Conservation (phyloP, 2,888 invertebrate species). For the Calliscelio sp. region DNA sequence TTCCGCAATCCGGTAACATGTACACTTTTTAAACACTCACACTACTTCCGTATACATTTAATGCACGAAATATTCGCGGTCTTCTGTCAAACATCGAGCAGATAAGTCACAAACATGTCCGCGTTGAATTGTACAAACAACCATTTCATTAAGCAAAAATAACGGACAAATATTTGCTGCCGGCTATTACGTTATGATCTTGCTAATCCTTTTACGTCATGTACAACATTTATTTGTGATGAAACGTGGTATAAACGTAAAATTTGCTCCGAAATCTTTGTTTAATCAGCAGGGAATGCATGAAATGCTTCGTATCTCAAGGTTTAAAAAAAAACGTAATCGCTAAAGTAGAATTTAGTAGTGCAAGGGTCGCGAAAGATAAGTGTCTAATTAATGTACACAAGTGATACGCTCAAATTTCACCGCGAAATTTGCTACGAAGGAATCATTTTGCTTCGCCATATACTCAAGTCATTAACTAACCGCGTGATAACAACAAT, state of each 20-base stretch:
- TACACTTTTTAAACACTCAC: slow-evolving; percentile 23
- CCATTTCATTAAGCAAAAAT: background rate
- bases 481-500: slow-evolving; percentile 73
- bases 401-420: slow-evolving; percentile 6
- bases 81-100: slow-evolving; percentile 26
- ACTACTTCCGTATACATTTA: slow-evolving; percentile 11
- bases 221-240: slow-evolving; percentile 5
- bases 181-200: background rate
- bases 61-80: slow-evolving; percentile 18
- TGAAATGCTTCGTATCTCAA: background rate
- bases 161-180: slow-evolving; percentile 33
- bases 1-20: slow-evolving; percentile 15
- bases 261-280: slow-evolving; percentile 23
- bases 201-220: slow-evolving; percentile 21
- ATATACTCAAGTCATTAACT: too few species aligned
- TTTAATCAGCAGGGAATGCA: background rate
- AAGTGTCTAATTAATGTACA: slow-evolving; percentile 29
- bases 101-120: slow-evolving; percentile 30
- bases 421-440: too few species aligned
- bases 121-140: slow-evolving; percentile 18
- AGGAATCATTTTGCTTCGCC: too few species aligned
- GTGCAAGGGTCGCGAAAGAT: slow-evolving; percentile 40
- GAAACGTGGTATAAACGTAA: background rate
- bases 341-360: slow-evolving; percentile 16
- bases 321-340: background rate